Percentiles rank a stretch among this genome's conserved stretches.
Conservation (phyloP, 1,140 invertebrate genomes). For the Drosophila repleta region DNA sequence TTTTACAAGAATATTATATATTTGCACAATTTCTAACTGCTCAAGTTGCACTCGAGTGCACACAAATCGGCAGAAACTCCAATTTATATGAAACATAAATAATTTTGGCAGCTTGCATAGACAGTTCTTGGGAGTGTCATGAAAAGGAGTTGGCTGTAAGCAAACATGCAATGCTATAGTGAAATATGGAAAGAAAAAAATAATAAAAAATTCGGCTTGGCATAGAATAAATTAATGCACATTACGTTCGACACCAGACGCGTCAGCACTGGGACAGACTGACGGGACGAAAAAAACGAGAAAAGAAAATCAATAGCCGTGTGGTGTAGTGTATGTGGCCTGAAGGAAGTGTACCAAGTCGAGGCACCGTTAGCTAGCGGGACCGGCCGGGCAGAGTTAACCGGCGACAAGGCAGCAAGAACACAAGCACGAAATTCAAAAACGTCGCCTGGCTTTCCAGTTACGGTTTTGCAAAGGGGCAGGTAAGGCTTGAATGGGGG, state of each 20-base stretch:
- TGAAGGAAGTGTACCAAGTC: slow-evolving; percentile 35
- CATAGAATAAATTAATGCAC: slow-evolving; percentile 70
- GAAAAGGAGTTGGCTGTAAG: slow-evolving; percentile 17
- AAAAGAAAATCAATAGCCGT: slow-evolving; percentile 67
- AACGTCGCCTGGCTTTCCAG: slow-evolving; percentile 51
- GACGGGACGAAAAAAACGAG: slow-evolving; percentile 24
- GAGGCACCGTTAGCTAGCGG: slow-evolving; percentile 27
- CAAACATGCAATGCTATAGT: slow-evolving; percentile 53
- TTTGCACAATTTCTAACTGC: neutral
- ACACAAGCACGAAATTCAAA: slow-evolving; percentile 30
- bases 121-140: slow-evolving; percentile 55
- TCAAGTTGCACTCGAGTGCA: neutral
- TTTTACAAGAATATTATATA: neutral
- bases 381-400: slow-evolving; percentile 53
- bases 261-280: slow-evolving; percentile 47
- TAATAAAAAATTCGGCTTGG: slow-evolving; percentile 49
- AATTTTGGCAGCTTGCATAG: slow-evolving; percentile 6
- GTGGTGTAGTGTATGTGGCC: slow-evolving; percentile 64
- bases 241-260: slow-evolving; percentile 67
- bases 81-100: slow-evolving; percentile 28
- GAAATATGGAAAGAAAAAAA: slow-evolving; percentile 2
- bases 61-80: slow-evolving; percentile 15
- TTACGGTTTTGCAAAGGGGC: slow-evolving; percentile 1
- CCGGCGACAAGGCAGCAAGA: slow-evolving; percentile 38
- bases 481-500: neutral